Conservation (phyloP, 2,113 vertebrate species). For the Crotalus viridis region DNA sequence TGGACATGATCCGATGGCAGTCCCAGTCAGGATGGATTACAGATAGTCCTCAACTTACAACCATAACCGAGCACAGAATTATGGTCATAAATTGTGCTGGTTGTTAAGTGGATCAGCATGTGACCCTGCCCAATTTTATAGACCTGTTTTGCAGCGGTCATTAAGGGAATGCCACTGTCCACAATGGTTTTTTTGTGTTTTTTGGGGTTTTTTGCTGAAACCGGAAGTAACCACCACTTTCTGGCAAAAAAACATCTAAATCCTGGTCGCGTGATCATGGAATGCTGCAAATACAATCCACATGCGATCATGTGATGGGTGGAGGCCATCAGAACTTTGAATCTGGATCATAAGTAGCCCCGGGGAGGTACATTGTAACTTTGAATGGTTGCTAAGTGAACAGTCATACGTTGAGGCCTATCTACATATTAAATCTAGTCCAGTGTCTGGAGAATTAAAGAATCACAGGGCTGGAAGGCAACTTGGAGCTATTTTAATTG, state of each 20-base stretch:
- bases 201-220: neutral
- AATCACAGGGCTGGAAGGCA: neutral
- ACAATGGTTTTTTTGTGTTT: neutral
- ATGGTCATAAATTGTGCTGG: neutral
- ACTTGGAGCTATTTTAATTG: neutral
- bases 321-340: neutral
- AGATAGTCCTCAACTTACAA: neutral
- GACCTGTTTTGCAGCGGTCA: neutral
- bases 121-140: neutral
- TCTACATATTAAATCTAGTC: neutral
- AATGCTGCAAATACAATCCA: neutral
- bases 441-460: neutral
- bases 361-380: neutral
- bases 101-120: neutral
- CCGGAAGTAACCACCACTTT: neutral
- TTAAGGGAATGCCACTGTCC: neutral
- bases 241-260: neutral
- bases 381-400: neutral
- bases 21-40: neutral
- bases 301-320: neutral
- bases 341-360: no score
- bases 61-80: neutral
- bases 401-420: neutral
- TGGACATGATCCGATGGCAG: no score
- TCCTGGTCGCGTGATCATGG: neutral